Base-by-base conservation (phyloP, 2,888 invertebrate species). In the Brenthis hecate region DNA sequence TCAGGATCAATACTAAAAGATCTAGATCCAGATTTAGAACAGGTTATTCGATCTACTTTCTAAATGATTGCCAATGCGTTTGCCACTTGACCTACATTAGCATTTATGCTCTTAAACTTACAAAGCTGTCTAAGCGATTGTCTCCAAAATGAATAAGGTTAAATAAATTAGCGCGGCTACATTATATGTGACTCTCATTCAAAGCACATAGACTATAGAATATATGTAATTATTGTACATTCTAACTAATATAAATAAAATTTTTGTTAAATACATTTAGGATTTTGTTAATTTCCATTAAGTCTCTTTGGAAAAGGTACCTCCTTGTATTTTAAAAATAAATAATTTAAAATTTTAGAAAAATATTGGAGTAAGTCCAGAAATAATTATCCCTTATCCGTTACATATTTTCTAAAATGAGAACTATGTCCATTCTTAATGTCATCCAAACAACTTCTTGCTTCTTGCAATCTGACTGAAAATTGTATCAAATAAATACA, bases 31-130 rank as follows among this genome's bases (percentile, higher is more conserved):
- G 74, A 77, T 72, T 68, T 61, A 62, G 74, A 78, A 76, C 78
- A 75, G 76, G 78, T 77, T 77, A 61, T 68, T 65, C 68, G 72
- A 73, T 75, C 72, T 69, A 77, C 79, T 78, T 78, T 78, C 77
- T 77, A 78, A 77, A 73, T 70, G 74, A 73, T 78, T 78, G 76
- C 76, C 71, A 75, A 76, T 71, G 70, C 75, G 72, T 71, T 66
- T 70, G 72, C 72, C 68, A 75, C 77, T 76, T 77, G 79, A 77
- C 77, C 79, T 69, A 78, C 75, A 72, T 78, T 75, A 69, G 65
- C 71, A 65, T 71, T 66, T 69, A 65, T 67, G 70, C 47, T 70
- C 19, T 55, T 58, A 66, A 47, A 70, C 64, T 70, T 64, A 70
- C 60, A 66, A 57, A 60, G 56, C 47, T 56, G 61, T 32, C 48